Conservation (phyloP, 2,797 vertebrate genomes). For the Halcyon leucocephala region DNA sequence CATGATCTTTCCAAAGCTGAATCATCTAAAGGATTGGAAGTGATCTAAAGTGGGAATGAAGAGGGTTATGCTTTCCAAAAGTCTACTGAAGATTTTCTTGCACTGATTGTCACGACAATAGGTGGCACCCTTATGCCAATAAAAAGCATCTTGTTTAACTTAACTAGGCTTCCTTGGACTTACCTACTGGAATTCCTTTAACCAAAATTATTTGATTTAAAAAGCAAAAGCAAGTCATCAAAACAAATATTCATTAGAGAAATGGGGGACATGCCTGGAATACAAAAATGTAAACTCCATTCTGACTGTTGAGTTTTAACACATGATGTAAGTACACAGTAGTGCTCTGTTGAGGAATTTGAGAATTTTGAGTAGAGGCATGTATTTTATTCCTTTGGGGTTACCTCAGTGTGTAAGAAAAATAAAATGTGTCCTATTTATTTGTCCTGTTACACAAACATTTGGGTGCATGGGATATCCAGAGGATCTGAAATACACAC, state of each 20-base stretch:
- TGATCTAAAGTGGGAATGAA: background rate
- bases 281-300: background rate
- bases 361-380: background rate
- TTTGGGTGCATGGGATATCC: background rate
- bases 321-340: background rate
- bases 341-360: background rate
- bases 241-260: background rate
- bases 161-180: background rate
- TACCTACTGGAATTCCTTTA: background rate
- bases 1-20: background rate
- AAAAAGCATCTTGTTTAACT: background rate
- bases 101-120: constrained; percentile 18
- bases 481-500: background rate
- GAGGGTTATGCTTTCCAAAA: background rate
- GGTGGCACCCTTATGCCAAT: constrained; percentile 60
- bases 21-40: background rate
- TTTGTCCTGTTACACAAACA: background rate
- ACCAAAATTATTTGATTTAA: background rate
- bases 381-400: background rate
- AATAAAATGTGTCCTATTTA: background rate
- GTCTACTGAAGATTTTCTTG: background rate
- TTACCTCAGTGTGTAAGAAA: background rate
- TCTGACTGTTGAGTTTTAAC: background rate
- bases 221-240: background rate
- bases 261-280: background rate